A percentile compares a stretch with the other conserved stretches of the same genome.
Evolutionary conservation across 2,797 vertebrate genomes (phyloP).

Genomic region (Tragopan temminckii): DNA sequence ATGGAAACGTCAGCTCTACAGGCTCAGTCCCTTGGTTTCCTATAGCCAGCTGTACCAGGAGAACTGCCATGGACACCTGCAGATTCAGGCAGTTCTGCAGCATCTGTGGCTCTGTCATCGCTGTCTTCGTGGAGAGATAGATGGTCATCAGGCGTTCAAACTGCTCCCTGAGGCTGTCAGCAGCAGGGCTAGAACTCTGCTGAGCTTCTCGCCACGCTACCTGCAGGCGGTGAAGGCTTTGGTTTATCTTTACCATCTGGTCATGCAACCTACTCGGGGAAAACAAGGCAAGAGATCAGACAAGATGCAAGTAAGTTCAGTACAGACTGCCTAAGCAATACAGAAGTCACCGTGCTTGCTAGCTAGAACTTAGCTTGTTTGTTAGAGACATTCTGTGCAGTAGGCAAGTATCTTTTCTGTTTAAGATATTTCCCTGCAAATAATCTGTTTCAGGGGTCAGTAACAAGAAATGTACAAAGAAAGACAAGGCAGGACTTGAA

Average conservation of each 20-base stretch:
- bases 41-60: slow-evolving; percentile 92
- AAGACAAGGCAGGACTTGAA: neutral
- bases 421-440: rapidly evolving
- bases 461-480: neutral
- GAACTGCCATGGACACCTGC: slow-evolving; percentile 93
- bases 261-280: slow-evolving; percentile 89
- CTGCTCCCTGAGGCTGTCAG: slow-evolving; percentile 93
- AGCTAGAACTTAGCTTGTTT: neutral
- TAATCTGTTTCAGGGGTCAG: neutral
- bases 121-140: slow-evolving; percentile 96
- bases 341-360: too few relatives aligned
- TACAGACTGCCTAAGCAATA: neutral
- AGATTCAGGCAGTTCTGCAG: slow-evolving; percentile 96
- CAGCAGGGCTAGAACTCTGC: slow-evolving; percentile 88
- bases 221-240: slow-evolving; percentile 97
- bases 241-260: slow-evolving; percentile 99
- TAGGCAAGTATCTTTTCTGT: neutral
- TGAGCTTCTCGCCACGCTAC: slow-evolving; percentile 95
- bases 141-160: slow-evolving; percentile 97
- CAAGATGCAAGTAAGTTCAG: rapidly evolving
- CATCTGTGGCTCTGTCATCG: slow-evolving; percentile 93
- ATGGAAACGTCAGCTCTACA: slow-evolving; percentile 88
- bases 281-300: slow-evolving; percentile 18
- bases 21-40: slow-evolving; percentile 90
- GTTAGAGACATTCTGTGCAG: neutral